Base-by-base conservation (phyloP, 2,113 vertebrate species). In the Cephalopterus ornatus region DNA sequence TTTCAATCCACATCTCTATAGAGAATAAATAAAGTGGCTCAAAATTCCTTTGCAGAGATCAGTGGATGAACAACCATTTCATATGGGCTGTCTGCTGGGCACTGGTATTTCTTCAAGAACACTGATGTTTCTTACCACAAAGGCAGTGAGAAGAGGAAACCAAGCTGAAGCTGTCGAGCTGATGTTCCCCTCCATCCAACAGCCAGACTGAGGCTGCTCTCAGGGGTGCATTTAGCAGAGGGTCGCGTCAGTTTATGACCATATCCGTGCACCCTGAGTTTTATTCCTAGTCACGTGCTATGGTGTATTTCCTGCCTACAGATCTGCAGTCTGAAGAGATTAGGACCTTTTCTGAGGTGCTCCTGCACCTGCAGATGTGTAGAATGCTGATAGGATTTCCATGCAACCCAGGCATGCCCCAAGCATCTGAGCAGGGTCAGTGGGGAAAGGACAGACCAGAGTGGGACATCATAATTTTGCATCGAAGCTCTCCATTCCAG, bases 381-480 rank as follows among this genome's bases (percentile, higher is more conserved):
- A 67, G 46, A 50, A 71, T 81, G n/a, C 55, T 92, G 35, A 41
- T 33, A 26, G 47, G 42, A 27, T 67, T 93, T 70, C 47, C 21
- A 68, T 27, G 30, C 62, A 82, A 78, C 63, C 4, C 37, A 71
- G 35, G 6, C n/a, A 62, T 11, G 5, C 33, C 32, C 65, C 4
- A 5, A 78, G 50, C 37, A 47, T 72, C 61, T 75, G 33, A 41
- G 32, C 27, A 80, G 53, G 50, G 42, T 61, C 6, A 19, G 22
- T 3, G 5, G 70, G 18, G 28, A 75, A 78, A 82, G 26, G 8
- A 33, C 9, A 22, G 37, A 30, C 22, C 0, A 0, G 7, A 13
- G 1, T 44, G 20, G 7, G 13, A 8, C 32, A 44, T 63, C 1
- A 3, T 28, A 41, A 52, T 24, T 72, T 58, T 62, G 22, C 81